Conservation (phyloP, 2,797 vertebrate species). For the Danio tinwini region DNA sequence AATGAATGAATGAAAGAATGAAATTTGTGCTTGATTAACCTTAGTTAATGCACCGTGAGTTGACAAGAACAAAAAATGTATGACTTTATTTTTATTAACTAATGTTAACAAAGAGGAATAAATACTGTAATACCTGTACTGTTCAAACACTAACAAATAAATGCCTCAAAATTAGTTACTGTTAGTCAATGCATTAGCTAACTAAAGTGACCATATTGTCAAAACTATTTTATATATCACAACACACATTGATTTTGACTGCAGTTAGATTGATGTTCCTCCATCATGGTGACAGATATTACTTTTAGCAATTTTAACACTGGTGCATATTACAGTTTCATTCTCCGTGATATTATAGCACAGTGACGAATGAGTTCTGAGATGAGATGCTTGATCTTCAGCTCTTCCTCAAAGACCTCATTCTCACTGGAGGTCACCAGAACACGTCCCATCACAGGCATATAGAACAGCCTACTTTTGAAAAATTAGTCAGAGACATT, state of each 20-base stretch:
- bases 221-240: not conserved
- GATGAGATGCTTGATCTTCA: constrained; percentile 36
- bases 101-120: no score
- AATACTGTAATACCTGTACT: no score
- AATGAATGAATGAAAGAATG: no score
- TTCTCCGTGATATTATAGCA: constrained; percentile 21
- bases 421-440: constrained; percentile 29
- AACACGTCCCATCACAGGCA: constrained; percentile 34
- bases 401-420: constrained; percentile 44
- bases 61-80: no score
- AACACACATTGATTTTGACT: not conserved
- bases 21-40: no score
- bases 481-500: constrained; percentile 46
- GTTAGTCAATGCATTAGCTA: no score
- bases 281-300: not conserved
- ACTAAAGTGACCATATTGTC: no score
- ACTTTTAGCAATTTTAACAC: constrained; percentile 21
- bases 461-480: constrained; percentile 6
- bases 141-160: no score
- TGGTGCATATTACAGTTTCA: not conserved
- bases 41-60: no score
- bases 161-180: no score
- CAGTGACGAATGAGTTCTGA: constrained; percentile 17
- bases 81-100: no score
- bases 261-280: not conserved